Percentiles rank a stretch among this genome's conserved stretches.
Evolutionary conservation across 2,113 vertebrate genomes (phyloP).

Genomic region (Saccopteryx bilineata): DNA sequence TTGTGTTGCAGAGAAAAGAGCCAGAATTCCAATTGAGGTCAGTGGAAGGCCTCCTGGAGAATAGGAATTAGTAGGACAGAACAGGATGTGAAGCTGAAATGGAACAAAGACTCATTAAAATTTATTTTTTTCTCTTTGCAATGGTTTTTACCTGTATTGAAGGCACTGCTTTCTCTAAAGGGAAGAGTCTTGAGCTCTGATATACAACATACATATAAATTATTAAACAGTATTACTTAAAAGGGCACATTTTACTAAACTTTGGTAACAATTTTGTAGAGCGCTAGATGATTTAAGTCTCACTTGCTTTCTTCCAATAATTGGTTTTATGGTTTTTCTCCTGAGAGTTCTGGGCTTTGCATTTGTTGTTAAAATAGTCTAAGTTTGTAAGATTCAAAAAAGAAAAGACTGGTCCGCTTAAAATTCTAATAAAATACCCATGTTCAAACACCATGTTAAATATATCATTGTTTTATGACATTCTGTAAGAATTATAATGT

Average conservation of each 20-base stretch:
- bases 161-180: background rate
- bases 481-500: background rate
- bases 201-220: background rate
- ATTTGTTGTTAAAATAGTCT: background rate
- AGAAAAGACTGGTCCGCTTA: background rate
- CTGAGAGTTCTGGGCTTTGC: background rate
- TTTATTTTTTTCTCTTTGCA: background rate
- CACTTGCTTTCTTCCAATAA: background rate
- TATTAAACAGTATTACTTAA: background rate
- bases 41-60: accelerated
- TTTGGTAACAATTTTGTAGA: background rate
- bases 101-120: background rate
- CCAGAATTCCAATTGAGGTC: background rate
- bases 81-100: background rate
- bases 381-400: background rate
- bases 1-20: background rate
- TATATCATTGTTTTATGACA: background rate
- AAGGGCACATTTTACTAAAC: background rate
- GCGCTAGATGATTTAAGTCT: background rate
- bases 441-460: constrained; percentile 44
- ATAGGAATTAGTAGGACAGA: too few species aligned
- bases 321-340: background rate
- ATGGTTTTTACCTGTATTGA: background rate
- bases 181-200: background rate
- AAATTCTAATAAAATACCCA: constrained; percentile 40